Percentiles rank a stretch among this genome's conserved stretches.
phyloP scores from a whole-genome alignment of 1,140 invertebrate genomes.

The Chelonus insularis region DNA sequence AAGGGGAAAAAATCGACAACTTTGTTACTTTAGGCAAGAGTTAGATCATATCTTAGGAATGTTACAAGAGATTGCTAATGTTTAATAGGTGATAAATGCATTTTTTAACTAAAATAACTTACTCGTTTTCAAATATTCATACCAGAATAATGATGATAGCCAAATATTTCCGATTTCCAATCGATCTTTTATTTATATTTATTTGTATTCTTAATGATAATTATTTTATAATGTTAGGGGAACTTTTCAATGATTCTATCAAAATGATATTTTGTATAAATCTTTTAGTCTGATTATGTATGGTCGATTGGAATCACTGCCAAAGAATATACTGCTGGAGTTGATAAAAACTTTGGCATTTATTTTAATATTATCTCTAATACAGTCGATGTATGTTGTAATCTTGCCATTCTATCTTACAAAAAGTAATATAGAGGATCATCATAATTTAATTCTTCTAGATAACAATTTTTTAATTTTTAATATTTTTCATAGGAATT shows the following conservation, averaged over 20 bases:
- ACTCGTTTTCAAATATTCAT: neutral
- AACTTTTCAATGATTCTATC: no score
- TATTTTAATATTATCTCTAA: conserved; percentile 23
- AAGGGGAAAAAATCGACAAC: conserved; percentile 51
- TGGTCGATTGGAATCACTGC: conserved; percentile 26
- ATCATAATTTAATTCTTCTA: no score
- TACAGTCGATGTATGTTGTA: no score
- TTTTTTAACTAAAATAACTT: conserved; percentile 3
- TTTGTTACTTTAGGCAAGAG: conserved; percentile 59
- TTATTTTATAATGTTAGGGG: no score
- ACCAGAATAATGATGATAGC: neutral
- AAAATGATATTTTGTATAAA: conserved; percentile 1
- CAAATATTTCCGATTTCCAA: conserved; percentile 25
- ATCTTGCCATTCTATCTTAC: no score
- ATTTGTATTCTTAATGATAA: conserved; percentile 9
- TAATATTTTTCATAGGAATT: no score
- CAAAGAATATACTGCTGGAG: conserved; percentile 21
- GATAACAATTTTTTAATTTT: no score
- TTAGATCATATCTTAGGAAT: conserved; percentile 59
- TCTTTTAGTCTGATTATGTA: neutral
- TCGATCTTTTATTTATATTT: conserved; percentile 23
- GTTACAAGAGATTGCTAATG: conserved; percentile 55
- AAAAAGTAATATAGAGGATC: no score
- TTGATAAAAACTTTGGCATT: conserved; percentile 11
- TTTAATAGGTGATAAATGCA: conserved; percentile 35